phyloP scores from a whole-genome alignment of 2,888 invertebrate species.

The Drosophila percnosoma region DNA sequence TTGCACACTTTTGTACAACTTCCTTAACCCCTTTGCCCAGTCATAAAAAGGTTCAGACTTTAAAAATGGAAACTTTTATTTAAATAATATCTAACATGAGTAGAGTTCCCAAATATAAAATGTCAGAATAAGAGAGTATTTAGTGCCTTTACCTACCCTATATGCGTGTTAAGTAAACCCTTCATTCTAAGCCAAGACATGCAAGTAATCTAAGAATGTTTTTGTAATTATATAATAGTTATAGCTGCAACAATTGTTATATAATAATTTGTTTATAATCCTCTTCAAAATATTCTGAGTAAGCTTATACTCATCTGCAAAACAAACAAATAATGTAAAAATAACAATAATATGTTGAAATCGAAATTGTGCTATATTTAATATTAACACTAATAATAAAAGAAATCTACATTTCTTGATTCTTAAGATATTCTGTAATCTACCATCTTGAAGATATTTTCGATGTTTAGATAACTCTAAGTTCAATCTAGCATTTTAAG shows the following conservation, averaged over 20 bases:
- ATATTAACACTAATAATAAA: neutral
- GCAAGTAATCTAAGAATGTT: neutral
- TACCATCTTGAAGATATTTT: neutral
- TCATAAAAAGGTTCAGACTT: too few relatives aligned
- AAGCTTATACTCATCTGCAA: neutral
- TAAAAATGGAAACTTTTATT: too few relatives aligned
- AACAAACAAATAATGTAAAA: neutral
- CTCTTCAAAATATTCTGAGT: neutral
- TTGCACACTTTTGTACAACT: too few relatives aligned
- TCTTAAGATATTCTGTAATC: neutral
- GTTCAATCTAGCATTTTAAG: neutral
- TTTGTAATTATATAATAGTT: too few relatives aligned
- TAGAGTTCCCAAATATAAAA: too few relatives aligned
- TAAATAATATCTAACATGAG: too few relatives aligned
- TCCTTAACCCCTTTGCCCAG: too few relatives aligned
- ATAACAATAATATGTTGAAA: neutral
- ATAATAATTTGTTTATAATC: neutral
- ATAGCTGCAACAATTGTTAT: too few relatives aligned
- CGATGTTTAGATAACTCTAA: neutral
- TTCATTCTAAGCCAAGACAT: too few relatives aligned
- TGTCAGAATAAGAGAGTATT: too few relatives aligned
- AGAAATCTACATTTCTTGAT: neutral
- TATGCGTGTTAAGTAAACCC: too few relatives aligned
- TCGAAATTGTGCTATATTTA: neutral
- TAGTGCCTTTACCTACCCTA: too few relatives aligned